phyloP scores from a whole-genome alignment of 2,113 vertebrate species.

The Datnioides undecimradiatus region DNA sequence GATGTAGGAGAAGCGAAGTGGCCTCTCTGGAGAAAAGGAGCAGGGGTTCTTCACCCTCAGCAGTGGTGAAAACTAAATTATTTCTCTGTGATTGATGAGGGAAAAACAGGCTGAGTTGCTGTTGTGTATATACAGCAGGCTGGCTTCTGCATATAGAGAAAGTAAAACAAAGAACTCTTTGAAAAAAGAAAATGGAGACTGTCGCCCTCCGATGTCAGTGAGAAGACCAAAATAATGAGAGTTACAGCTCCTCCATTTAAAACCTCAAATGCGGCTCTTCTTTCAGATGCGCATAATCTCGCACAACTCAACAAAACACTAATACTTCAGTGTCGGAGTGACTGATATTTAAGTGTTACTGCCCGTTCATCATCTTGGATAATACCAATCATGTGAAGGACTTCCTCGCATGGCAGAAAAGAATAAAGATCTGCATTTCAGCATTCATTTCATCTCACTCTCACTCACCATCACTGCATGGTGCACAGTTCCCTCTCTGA shows the following conservation, averaged over 20 bases:
- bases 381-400: not conserved
- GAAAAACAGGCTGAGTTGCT: not conserved
- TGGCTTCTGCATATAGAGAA: not conserved
- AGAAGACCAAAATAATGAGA: not conserved
- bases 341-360: not conserved
- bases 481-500: conserved; percentile 1
- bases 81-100: not conserved
- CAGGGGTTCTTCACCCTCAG: not conserved
- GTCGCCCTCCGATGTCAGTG: not conserved
- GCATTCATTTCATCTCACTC: not conserved
- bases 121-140: not conserved
- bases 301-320: not conserved
- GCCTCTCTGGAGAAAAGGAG: not conserved
- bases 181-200: not conserved
- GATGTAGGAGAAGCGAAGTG: not conserved
- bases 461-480: not conserved
- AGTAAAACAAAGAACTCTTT: conserved; percentile 2
- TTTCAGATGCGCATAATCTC: not conserved
- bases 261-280: not conserved
- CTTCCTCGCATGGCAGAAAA: not conserved
- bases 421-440: not conserved
- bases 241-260: not conserved
- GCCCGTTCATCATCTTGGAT: not conserved
- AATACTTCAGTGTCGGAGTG: not conserved
- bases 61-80: not conserved